Percentiles rank a stretch among this genome's conserved stretches.
Conservation (phyloP, 2,888 invertebrate genomes). For the Chouioia cunea region DNA sequence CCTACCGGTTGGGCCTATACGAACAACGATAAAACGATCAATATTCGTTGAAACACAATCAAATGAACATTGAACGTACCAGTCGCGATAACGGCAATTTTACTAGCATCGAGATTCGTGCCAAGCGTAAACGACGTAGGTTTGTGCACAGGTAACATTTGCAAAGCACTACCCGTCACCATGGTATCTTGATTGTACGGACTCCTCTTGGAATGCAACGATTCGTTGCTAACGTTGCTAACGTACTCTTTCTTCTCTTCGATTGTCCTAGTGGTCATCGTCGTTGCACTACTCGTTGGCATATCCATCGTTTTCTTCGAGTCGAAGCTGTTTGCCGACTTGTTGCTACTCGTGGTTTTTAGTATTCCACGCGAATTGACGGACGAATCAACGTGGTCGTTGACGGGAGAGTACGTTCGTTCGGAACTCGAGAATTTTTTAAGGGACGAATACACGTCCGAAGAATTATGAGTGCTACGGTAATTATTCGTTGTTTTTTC, state of each 20-base stretch:
- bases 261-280: constrained; percentile 35
- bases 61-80: constrained; percentile 61
- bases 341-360: constrained; percentile 60
- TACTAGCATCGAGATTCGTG: constrained; percentile 65
- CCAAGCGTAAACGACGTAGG: constrained; percentile 73
- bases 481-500: too few species aligned
- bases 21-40: constrained; percentile 15
- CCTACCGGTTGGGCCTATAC: constrained; percentile 67
- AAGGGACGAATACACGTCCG: constrained; percentile 52
- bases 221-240: constrained; percentile 52
- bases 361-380: constrained; percentile 62
- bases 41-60: too few species aligned
- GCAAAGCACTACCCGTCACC: constrained; percentile 75
- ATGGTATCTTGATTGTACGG: constrained; percentile 47
- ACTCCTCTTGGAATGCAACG: constrained; percentile 39
- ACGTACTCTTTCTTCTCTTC: constrained; percentile 37
- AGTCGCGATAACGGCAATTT: constrained; percentile 70
- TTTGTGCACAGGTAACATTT: constrained; percentile 73
- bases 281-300: constrained; percentile 28
- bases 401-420: constrained; percentile 53
- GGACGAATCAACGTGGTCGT: constrained; percentile 53
- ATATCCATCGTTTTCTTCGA: constrained; percentile 17
- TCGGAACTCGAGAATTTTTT: constrained; percentile 56
- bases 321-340: constrained; percentile 26
- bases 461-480: constrained; percentile 58